These are phyloP conservation scores for Papilio helenus DNA, from an alignment of 1,140 invertebrate genomes.

Conservation along the genomic window DNA sequence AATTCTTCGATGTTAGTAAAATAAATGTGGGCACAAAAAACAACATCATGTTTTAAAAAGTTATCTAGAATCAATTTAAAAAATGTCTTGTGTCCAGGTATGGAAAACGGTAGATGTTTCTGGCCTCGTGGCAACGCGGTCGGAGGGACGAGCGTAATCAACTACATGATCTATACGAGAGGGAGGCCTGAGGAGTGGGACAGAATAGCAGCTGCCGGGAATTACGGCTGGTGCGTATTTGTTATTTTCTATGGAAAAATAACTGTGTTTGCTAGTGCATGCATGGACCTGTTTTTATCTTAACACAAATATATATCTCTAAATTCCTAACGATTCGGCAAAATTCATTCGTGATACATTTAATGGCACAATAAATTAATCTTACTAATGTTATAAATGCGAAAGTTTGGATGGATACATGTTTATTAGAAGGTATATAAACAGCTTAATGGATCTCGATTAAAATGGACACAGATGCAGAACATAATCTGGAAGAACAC, in stretches of 20 bases:
- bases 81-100: slow-evolving; percentile 55
- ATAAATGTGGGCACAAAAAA: no score
- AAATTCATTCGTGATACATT: not conserved
- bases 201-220: slow-evolving; percentile 78
- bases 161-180: slow-evolving; percentile 84
- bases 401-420: no score
- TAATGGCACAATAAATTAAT: not conserved
- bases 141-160: slow-evolving; percentile 82
- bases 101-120: slow-evolving; percentile 75
- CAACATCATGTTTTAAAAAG: not conserved
- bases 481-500: no score
- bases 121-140: slow-evolving; percentile 83
- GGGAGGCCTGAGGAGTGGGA: slow-evolving; percentile 82
- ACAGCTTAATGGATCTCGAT: no score
- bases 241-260: not conserved
- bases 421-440: no score
- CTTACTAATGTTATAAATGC: no score
- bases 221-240: slow-evolving; percentile 69
- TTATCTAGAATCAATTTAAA: no score
- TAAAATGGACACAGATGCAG: no score
- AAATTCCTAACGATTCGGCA: not conserved
- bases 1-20: no score
- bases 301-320: not conserved
- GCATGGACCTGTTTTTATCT: no score
- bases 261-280: no score